Evolutionary conservation across 2,888 invertebrate genomes (phyloP).

Genomic region (Cordilura impudica): DNA sequence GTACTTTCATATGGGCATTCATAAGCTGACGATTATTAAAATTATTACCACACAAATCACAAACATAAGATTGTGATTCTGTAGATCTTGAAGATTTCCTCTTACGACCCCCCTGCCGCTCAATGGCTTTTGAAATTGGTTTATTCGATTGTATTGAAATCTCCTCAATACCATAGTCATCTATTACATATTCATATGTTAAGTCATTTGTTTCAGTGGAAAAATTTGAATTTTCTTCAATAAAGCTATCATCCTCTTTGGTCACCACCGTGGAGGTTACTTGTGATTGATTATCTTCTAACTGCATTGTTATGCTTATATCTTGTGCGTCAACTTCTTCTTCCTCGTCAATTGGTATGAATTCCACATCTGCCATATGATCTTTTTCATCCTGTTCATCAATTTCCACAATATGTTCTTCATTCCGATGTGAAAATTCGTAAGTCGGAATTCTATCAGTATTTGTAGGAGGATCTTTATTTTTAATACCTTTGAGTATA

Average conservation of each 20-base stretch:
- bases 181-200: slow-evolving; percentile 4
- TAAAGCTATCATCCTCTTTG: slow-evolving; percentile 4
- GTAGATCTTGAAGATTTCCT: not conserved
- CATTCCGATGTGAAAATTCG: not conserved
- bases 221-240: slow-evolving; percentile 22
- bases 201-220: slow-evolving; percentile 16
- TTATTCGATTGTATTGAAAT: not conserved
- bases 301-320: not conserved
- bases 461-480: not conserved
- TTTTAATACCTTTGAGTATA: not conserved
- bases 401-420: not conserved
- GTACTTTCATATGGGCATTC: slow-evolving; percentile 68
- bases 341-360: not conserved
- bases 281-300: slow-evolving; percentile 11
- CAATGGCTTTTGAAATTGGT: too few relatives aligned
- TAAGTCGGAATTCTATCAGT: not conserved
- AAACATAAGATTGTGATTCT: slow-evolving; percentile 32
- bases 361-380: not conserved
- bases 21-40: slow-evolving; percentile 63
- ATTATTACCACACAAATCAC: slow-evolving; percentile 67
- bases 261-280: slow-evolving; percentile 15
- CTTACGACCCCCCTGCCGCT: too few relatives aligned
- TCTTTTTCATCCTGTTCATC: not conserved
- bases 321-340: not conserved
- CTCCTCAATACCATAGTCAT: slow-evolving; percentile 13